A percentile compares a stretch with the other conserved stretches of the same genome.
These are phyloP conservation scores for Halcyon smyrnensis DNA, from an alignment of 2,797 vertebrate genomes.

Conservation along the genomic window DNA sequence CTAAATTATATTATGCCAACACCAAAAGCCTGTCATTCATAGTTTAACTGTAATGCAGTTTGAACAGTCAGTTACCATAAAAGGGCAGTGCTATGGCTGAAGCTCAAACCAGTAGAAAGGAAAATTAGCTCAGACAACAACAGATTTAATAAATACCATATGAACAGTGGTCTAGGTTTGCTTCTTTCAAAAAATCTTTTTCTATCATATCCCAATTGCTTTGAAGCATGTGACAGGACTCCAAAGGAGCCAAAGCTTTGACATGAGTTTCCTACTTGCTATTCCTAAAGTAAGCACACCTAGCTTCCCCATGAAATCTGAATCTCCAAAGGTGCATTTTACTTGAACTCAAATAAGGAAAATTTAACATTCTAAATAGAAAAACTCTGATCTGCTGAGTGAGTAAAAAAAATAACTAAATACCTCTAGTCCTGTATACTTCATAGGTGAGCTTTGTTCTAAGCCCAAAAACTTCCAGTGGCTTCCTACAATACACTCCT, in stretches of 20 bases:
- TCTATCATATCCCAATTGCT: not conserved
- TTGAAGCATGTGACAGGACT: not conserved
- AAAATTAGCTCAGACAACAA: not conserved
- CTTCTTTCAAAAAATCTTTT: not conserved
- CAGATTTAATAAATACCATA: constrained; percentile 1
- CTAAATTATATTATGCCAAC: not conserved
- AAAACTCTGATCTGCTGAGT: not conserved
- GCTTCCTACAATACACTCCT: not conserved
- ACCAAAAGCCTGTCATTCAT: not conserved
- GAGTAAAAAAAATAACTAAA: not conserved
- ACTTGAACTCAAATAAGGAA: not conserved
- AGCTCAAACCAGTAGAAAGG: not conserved
- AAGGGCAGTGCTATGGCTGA: not conserved
- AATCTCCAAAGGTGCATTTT: not conserved
- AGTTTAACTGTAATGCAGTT: not conserved
- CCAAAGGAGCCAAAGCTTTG: not conserved
- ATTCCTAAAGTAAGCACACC: not conserved
- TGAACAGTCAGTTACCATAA: not conserved
- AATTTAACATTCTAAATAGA: not conserved
- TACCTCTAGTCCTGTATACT: not conserved
- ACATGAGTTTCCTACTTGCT: not conserved
- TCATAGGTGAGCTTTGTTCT: not conserved
- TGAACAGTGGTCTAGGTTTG: not conserved
- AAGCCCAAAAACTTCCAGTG: not conserved
- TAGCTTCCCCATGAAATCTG: not conserved